These are phyloP conservation scores for Perodicticus potto DNA, from an alignment of 2,797 vertebrate genomes.

Conservation along the genomic window DNA sequence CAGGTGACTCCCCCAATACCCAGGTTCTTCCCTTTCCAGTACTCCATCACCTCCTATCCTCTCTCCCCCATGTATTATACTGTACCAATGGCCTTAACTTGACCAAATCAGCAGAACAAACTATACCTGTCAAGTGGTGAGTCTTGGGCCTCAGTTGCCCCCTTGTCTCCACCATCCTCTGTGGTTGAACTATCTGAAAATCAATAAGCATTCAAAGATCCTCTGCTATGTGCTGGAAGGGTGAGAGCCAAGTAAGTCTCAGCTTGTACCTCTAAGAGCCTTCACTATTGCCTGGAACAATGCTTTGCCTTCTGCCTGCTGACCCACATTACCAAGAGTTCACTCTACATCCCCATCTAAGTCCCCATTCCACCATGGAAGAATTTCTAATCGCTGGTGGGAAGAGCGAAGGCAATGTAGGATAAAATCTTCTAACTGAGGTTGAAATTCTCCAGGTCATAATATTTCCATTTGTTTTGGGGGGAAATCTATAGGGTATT, in stretches of 20 bases:
- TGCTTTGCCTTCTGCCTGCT: not conserved
- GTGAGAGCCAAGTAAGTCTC: not conserved
- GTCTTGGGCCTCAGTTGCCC: not conserved
- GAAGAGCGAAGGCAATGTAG: not conserved
- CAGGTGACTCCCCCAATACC: not conserved
- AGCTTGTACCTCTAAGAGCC: not conserved
- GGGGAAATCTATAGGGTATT: conserved; percentile 4
- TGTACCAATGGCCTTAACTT: not conserved
- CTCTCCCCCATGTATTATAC: not conserved
- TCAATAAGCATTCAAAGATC: not conserved
- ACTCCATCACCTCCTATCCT: not conserved
- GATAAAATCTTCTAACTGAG: not conserved
- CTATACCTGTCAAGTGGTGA: not conserved
- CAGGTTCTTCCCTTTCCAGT: not conserved
- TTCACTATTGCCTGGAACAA: not conserved
- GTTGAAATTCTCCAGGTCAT: conserved; percentile 35
- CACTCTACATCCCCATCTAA: not conserved
- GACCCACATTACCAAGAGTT: not conserved
- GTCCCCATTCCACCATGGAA: not conserved
- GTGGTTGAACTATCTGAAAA: not conserved
- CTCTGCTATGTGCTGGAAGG: not conserved
- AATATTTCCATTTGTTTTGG: conserved; percentile 50
- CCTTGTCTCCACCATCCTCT: not conserved
- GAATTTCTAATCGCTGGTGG: not conserved
- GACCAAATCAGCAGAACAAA: not conserved